Evolutionary conservation across 2,113 vertebrate genomes (phyloP).

Genomic region (Ornithorhynchus anatinus): DNA sequence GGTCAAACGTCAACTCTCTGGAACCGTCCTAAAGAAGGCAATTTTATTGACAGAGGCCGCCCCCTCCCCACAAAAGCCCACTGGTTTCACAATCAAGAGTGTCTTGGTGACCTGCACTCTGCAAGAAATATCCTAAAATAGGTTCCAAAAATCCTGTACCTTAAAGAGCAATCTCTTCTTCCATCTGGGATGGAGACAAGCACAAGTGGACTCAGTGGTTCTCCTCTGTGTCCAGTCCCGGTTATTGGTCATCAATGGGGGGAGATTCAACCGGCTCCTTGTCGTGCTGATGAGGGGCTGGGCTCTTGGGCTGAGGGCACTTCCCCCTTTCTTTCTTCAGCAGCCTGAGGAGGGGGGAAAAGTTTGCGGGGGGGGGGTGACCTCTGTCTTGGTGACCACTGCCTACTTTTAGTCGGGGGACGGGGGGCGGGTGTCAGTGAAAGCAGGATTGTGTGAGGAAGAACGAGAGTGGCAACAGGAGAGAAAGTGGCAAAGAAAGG

Average conservation of each 20-base stretch:
- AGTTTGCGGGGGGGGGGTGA: background rate
- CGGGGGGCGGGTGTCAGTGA: background rate
- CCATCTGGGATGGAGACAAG: background rate
- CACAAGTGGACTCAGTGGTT: slow-evolving; percentile 8
- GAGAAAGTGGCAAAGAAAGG: background rate
- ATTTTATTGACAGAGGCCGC: background rate
- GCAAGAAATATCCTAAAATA: background rate
- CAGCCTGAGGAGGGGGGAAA: background rate
- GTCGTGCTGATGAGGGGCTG: slow-evolving; percentile 47
- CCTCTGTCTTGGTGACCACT: too few relatives aligned
- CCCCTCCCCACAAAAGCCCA: fast-evolving
- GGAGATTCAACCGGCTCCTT: slow-evolving; percentile 42
- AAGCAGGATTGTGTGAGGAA: background rate
- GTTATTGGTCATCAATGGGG: background rate
- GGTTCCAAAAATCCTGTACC: background rate
- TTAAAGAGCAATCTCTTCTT: slow-evolving; percentile 8
- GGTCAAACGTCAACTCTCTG: too few relatives aligned
- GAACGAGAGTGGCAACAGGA: background rate
- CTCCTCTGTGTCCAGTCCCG: slow-evolving; percentile 55
- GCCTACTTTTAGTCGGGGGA: too few relatives aligned
- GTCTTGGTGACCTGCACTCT: background rate
- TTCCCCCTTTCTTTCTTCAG: background rate
- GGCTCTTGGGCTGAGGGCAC: background rate
- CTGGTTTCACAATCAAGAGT: background rate
- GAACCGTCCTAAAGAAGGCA: background rate